phyloP scores from a whole-genome alignment of 92 coral and sea anemone genomes.

The Zoanthus sansibaricus region DNA sequence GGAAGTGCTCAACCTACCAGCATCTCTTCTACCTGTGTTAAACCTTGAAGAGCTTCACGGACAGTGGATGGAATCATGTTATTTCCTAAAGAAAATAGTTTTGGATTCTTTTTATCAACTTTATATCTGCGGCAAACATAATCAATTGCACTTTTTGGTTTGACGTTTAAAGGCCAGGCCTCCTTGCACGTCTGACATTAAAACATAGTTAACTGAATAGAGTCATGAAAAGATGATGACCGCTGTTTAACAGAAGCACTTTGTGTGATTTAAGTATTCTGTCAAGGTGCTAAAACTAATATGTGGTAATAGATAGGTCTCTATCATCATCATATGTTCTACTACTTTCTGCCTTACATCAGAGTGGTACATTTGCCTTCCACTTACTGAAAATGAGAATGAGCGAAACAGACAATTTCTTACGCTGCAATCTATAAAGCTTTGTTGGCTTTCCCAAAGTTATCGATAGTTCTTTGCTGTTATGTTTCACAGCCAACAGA shows the following conservation, averaged over 20 bases:
- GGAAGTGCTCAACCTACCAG: too few species aligned
- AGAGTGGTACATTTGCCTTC: neutral
- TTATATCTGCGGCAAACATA: too few species aligned
- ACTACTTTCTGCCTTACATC: neutral
- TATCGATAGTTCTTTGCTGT: neutral
- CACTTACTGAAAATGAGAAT: neutral
- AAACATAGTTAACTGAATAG: too few species aligned
- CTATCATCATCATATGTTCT: neutral
- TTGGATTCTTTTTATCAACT: too few species aligned
- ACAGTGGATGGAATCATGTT: too few species aligned
- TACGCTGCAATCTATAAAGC: neutral
- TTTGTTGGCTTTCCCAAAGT: neutral
- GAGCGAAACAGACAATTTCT: neutral
- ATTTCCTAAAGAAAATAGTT: too few species aligned
- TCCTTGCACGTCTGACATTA: neutral
- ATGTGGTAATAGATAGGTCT: neutral
- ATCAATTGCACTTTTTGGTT: too few species aligned
- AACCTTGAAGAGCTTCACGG: too few species aligned
- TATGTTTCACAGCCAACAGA: neutral
- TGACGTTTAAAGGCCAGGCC: too few species aligned
- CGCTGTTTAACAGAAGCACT: neutral
- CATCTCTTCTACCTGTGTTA: too few species aligned
- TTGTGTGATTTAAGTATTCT: neutral
- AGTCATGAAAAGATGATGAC: neutral
- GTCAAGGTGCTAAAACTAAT: neutral